phyloP scores from a whole-genome alignment of 2,113 vertebrate species.

The Leuciscus idus region DNA sequence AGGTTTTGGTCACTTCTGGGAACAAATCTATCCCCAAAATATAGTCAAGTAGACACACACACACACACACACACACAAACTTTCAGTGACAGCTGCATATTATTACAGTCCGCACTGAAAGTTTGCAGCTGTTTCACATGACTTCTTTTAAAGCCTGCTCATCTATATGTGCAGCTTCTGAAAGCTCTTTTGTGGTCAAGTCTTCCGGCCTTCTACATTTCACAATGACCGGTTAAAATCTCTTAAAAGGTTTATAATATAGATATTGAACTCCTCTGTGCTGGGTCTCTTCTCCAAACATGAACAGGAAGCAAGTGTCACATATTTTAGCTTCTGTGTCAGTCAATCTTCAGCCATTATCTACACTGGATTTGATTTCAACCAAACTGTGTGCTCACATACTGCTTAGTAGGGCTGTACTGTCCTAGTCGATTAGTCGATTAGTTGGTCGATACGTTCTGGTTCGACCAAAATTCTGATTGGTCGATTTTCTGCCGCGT shows the following conservation, averaged over 20 bases:
- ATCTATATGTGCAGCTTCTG: neutral
- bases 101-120: too few relatives aligned
- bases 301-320: neutral
- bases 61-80: too few relatives aligned
- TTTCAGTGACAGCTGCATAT: too few relatives aligned
- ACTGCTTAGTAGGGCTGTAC: too few relatives aligned
- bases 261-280: neutral
- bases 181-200: neutral
- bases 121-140: neutral
- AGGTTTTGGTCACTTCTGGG: too few relatives aligned
- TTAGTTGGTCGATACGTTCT: too few relatives aligned
- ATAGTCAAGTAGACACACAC: too few relatives aligned
- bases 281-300: neutral
- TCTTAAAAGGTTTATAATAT: neutral
- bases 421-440: too few relatives aligned
- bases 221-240: neutral
- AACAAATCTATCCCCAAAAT: too few relatives aligned
- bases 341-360: neutral
- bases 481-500: too few relatives aligned
- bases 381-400: neutral
- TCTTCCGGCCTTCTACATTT: neutral
- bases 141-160: neutral
- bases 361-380: neutral
- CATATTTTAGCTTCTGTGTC: neutral
- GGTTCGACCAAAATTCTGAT: too few relatives aligned